Evolutionary conservation across 2,113 vertebrate genomes (phyloP), one percentile per base, ranked within the genome.

Genomic region (Harpagus bidentatus): DNA sequence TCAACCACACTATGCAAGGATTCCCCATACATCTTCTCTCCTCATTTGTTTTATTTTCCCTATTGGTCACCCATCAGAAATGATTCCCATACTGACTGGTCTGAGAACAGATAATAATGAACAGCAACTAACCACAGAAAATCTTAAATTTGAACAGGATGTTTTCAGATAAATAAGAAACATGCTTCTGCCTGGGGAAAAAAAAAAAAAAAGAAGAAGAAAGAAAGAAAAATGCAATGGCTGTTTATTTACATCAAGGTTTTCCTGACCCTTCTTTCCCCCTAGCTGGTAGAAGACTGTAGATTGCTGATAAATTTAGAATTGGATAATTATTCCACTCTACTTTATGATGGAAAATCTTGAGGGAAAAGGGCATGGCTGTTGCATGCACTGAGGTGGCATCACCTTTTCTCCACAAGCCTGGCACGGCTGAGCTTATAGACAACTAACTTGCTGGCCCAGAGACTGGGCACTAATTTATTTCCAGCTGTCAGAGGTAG

Each of bases 101-200:
- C 88, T 93, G 70, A 85, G 66, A 95, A 61, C 50, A 94, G 86
- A 91, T 91, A 94, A 80, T 82, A 95, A 89, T 29, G 70, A 89
- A 70, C 42, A 90, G 73, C 62, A 66, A 77, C 42, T 85, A 89
- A 91, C 70, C 89, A 87, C 66, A 91, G 58, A 94, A 87, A 89
- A 85, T 79, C 36, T 86, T 87, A 93, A 91, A 95, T 96, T 83
- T 56, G 78, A 96, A 88, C 81, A 90, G 84, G 66, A 91, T 97
- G 91, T 89, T 95, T 95, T 69, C 87, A 93, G 56, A 90, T 74
- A 94, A 96, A 97, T 95, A 93, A 77, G 79, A 95, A 97, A 92
- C 84, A 90, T 87, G 32, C 52, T 69, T 95, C 65, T 95, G 43
- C 83, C 48, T 74, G 52, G 26, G 1, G 1, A 4, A 1, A 4